Percentiles rank a stretch among this genome's conserved stretches.
These are phyloP conservation scores for Plectus sambesii DNA, from an alignment of 1,140 invertebrate genomes.

Conservation along the genomic window DNA sequence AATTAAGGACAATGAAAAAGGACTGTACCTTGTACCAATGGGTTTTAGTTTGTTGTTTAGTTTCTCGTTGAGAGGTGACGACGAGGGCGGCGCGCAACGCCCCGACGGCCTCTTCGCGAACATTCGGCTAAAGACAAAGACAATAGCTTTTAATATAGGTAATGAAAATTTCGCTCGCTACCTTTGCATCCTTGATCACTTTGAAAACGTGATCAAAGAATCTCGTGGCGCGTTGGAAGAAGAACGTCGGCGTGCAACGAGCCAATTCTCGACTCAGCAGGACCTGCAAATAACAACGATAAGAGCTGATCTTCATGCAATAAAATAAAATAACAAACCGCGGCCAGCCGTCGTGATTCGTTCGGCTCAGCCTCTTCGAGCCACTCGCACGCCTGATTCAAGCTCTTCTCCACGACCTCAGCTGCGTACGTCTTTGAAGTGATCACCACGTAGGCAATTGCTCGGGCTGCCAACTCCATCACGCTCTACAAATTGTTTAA, in stretches of 20 bases:
- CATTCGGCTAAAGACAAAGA: conserved; percentile 54
- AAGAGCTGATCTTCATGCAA: conserved; percentile 1
- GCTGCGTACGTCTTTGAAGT: conserved; percentile 35
- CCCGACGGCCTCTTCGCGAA: conserved; percentile 79
- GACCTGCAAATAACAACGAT: conserved; percentile 51
- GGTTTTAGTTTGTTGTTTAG: conserved; percentile 74
- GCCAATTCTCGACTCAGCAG: conserved; percentile 83
- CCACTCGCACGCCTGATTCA: conserved; percentile 30
- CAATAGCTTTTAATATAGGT: too few species aligned
- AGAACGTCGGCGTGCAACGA: conserved; percentile 87
- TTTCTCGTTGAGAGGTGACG: conserved; percentile 85
- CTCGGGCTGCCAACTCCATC: neutral
- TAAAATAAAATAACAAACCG: neutral
- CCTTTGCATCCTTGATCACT: conserved; percentile 77
- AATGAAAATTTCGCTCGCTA: conserved; percentile 25
- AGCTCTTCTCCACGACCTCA: conserved; percentile 31
- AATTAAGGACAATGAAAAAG: conserved; percentile 2
- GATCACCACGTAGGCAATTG: conserved; percentile 6
- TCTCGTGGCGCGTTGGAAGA: conserved; percentile 88
- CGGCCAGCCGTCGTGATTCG: conserved; percentile 22
- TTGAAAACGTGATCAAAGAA: conserved; percentile 90
- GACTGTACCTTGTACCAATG: conserved; percentile 61
- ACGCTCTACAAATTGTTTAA: conserved; percentile 6
- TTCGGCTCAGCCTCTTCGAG: conserved; percentile 16
- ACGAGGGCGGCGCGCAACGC: conserved; percentile 79